A percentile compares a stretch with the other conserved stretches of the same genome.
phyloP scores from a whole-genome alignment of 1,140 invertebrate species.

The Drepana arcuata region DNA sequence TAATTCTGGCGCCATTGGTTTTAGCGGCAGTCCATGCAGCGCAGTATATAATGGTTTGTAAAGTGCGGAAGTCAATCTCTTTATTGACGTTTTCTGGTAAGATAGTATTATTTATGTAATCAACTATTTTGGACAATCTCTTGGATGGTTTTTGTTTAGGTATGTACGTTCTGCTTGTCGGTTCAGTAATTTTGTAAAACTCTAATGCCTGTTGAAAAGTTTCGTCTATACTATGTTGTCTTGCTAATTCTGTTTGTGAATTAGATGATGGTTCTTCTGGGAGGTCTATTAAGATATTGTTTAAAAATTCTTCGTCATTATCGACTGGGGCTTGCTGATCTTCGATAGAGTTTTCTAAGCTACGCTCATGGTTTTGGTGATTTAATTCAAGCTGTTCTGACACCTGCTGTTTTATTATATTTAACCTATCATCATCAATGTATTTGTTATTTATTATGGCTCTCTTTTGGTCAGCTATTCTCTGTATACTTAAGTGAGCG shows the following conservation, averaged over 20 bases:
- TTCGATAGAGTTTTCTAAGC: neutral
- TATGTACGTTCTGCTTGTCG: conserved; percentile 6
- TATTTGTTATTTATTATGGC: conserved; percentile 17
- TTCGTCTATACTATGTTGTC: neutral
- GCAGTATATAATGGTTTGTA: conserved; percentile 13
- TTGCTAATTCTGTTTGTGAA: no score
- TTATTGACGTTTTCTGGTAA: conserved; percentile 1
- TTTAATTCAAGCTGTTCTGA: neutral
- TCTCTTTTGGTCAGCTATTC: no score
- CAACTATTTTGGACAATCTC: conserved; percentile 9
- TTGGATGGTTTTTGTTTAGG: conserved; percentile 14
- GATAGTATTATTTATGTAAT: conserved; percentile 5
- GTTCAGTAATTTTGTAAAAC: conserved; percentile 3
- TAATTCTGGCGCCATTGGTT: conserved; percentile 10
- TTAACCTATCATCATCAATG: conserved; percentile 5
- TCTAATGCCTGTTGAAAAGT: neutral
- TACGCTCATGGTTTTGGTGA: neutral
- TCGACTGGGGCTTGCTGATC: neutral
- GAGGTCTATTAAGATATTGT: neutral
- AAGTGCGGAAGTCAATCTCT: conserved; percentile 10
- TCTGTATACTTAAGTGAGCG: no score
- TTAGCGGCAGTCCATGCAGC: conserved; percentile 13
- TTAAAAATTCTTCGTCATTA: neutral
- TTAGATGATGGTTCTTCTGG: no score
- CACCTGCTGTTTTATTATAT: conserved; percentile 2